Base-by-base conservation (phyloP, 2,113 vertebrate genomes). In the Tautogolabrus adspersus region DNA sequence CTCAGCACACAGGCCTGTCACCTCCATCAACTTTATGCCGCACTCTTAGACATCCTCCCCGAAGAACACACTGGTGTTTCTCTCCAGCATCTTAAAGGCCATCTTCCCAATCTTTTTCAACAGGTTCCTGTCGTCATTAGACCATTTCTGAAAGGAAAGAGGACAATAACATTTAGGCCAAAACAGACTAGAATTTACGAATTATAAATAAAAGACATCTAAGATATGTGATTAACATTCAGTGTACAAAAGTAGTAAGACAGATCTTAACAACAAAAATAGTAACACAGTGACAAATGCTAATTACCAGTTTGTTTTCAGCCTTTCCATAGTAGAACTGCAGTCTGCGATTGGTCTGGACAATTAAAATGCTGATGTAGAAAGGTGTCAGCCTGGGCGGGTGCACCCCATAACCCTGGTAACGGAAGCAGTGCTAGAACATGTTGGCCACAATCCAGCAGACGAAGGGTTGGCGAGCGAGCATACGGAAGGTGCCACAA, bases 401-500 rank as follows among this genome's bases (percentile, higher is more conserved):
- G 0, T 75, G 9, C 2, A 0, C 8, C 0, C 74, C 79, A 0
- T 86, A 88, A 10, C n/a, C 54, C 3, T 0, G n/a, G 2, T 75
- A 64, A 0, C n/a, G 10, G 42, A 72, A 91, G 22, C 26, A 54
- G 26, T 77, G 58, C 56, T 87, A 66, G 0, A 90, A 92, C 49
- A 93, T 49, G 0, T 71, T 85, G 9, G 90, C 82, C 58, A 93
- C 60, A 18, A 95, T 90, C 94, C 95, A 95, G 87, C 87, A 91
- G 42, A 91, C 60, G 15, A 94, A 90, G 0, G 95, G 95, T 2
- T 93, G 86, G 6, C 84, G 88, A 51, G 91, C 86, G 6, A 94
- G 80, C 10, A 78, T 76, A 0, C 0, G 83, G 91, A 3, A 72
- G 69, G 90, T 0, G 37, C 10, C 0, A 91, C 21, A 8, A 95